Conservation (phyloP, 2,797 vertebrate species). For the Lepus townsendii region DNA sequence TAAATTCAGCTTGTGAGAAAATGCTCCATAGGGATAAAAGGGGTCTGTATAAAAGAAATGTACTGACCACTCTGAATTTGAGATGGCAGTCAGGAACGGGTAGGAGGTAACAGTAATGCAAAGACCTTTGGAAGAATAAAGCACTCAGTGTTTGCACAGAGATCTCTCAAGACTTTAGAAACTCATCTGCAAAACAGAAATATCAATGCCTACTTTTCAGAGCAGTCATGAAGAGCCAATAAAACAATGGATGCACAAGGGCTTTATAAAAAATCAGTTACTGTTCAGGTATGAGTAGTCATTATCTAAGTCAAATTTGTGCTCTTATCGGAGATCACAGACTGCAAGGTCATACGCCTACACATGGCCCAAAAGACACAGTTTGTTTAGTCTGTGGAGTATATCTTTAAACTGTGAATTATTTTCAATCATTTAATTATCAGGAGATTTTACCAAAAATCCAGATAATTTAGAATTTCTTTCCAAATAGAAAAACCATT, state of each 20-base stretch:
- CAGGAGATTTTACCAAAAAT: conserved; percentile 46
- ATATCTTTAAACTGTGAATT: conserved; percentile 46
- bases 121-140: conserved; percentile 37
- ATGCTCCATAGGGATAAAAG: not conserved
- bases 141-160: not conserved
- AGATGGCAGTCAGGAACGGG: not conserved
- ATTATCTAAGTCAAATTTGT: conserved; percentile 19
- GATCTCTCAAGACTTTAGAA: conserved; percentile 29
- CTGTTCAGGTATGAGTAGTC: not conserved
- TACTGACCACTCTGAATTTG: conserved; percentile 23
- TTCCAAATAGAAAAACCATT: not conserved
- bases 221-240: not conserved
- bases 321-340: not conserved
- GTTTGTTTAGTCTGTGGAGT: conserved; percentile 26
- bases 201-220: conserved; percentile 9
- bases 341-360: not conserved
- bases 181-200: not conserved
- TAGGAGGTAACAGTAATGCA: not conserved
- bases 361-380: not conserved
- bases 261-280: conserved; percentile 46
- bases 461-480: conserved; percentile 18
- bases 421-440: conserved; percentile 27
- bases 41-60: not conserved
- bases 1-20: conserved; percentile 82
- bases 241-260: not conserved